These are phyloP conservation scores for Byasa hedistus DNA, from an alignment of 2,888 invertebrate species.

Conservation along the genomic window DNA sequence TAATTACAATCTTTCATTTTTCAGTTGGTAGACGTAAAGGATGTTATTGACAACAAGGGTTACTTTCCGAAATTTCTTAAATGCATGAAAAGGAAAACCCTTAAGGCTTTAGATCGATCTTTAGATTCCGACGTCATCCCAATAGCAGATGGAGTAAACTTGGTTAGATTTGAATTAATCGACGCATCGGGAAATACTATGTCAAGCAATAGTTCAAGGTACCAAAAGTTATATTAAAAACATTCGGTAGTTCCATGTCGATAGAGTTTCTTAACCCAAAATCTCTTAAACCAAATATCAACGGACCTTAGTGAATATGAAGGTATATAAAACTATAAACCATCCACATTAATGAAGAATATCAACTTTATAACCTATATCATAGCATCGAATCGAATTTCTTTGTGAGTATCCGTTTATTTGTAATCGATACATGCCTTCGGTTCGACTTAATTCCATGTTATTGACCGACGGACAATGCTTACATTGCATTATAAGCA, in stretches of 20 bases:
- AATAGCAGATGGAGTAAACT: conserved; percentile 81
- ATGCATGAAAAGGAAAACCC: conserved; percentile 76
- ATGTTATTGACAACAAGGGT: conserved; percentile 69
- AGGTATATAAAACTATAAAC: too few relatives aligned
- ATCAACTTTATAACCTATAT: too few relatives aligned
- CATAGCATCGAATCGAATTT: too few relatives aligned
- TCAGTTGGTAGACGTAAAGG: conserved; percentile 68
- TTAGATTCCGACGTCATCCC: conserved; percentile 82
- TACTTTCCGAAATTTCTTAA: conserved; percentile 71
- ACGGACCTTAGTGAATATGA: too few relatives aligned
- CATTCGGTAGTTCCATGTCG: not conserved
- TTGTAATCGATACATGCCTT: not conserved
- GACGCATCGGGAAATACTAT: conserved; percentile 65
- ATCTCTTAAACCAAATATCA: too few relatives aligned
- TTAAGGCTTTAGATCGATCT: conserved; percentile 81
- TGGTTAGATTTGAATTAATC: conserved; percentile 78
- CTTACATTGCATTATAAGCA: conserved; percentile 48
- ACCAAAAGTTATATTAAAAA: conserved; percentile 21
- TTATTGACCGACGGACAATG: conserved; percentile 51
- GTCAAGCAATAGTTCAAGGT: conserved; percentile 67
- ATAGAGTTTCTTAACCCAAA: not conserved
- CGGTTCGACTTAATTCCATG: conserved; percentile 29
- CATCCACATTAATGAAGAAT: too few relatives aligned
- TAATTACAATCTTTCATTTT: conserved; percentile 27
- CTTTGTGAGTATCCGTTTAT: not conserved